A percentile compares a stretch with the other conserved stretches of the same genome.
Conservation (phyloP, 2,888 invertebrate genomes). For the Caenorhabditis uteleia region DNA sequence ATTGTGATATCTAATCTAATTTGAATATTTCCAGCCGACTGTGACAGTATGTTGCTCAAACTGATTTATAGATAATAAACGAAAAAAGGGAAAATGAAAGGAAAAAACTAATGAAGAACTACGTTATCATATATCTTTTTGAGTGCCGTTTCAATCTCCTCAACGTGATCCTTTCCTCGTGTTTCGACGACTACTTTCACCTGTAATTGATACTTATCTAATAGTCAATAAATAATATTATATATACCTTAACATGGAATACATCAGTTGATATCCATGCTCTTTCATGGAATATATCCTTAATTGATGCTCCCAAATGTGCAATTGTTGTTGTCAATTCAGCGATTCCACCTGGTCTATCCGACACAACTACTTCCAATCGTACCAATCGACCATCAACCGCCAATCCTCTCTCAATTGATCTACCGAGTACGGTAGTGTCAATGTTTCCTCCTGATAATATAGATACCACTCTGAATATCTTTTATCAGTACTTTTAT, state of each 20-base stretch:
- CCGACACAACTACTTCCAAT: conserved; percentile 72
- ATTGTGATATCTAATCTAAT: background rate
- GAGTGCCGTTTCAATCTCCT: conserved; percentile 76
- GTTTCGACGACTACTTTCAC: conserved; percentile 86
- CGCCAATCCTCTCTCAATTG: conserved; percentile 71
- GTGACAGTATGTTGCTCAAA: conserved; percentile 53
- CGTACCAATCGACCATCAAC: conserved; percentile 73
- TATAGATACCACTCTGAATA: conserved; percentile 72
- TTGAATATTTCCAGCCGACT: conserved; percentile 42
- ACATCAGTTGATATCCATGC: conserved; percentile 91
- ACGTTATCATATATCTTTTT: conserved; percentile 56
- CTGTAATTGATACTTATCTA: too few species aligned
- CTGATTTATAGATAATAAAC: conserved; percentile 1
- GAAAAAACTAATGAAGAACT: conserved; percentile 13
- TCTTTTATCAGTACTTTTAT: background rate
- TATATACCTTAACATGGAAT: conserved; percentile 75
- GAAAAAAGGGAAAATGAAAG: conserved; percentile 4
- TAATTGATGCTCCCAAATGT: conserved; percentile 76
- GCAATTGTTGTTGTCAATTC: conserved; percentile 72
- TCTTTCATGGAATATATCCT: conserved; percentile 92
- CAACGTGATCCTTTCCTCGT: conserved; percentile 81
- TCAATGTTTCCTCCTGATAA: conserved; percentile 74
- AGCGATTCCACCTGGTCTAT: conserved; percentile 73
- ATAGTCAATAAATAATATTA: background rate
- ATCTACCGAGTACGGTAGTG: conserved; percentile 73